These are phyloP conservation scores for Aphrophora alni DNA, from an alignment of 2,888 invertebrate genomes.

Conservation along the genomic window DNA sequence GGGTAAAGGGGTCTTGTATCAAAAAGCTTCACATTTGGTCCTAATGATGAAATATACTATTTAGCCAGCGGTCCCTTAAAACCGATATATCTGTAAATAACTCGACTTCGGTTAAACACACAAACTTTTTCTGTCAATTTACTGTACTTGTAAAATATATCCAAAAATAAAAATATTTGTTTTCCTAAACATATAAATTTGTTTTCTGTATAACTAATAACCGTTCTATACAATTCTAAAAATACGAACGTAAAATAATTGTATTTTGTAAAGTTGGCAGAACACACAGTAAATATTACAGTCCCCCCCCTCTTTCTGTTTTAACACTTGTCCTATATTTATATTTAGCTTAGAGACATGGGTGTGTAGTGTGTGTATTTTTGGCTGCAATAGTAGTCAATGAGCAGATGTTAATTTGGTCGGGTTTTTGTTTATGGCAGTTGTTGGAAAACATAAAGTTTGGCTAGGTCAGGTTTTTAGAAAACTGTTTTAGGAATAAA, in stretches of 20 bases:
- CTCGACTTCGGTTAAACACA: too few relatives aligned
- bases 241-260: background rate
- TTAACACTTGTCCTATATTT: background rate
- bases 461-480: background rate
- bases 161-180: too few relatives aligned
- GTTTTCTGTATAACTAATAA: too few relatives aligned
- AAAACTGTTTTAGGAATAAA: too few relatives aligned
- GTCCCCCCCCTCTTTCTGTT: background rate
- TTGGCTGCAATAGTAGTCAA: background rate
- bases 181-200: too few relatives aligned
- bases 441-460: background rate
- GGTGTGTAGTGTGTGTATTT: background rate
- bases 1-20: too few relatives aligned
- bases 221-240: background rate
- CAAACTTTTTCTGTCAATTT: too few relatives aligned
- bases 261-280: background rate
- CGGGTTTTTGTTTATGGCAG: background rate
- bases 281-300: background rate
- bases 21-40: too few relatives aligned
- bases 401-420: background rate
- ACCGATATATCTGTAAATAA: too few relatives aligned
- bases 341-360: background rate
- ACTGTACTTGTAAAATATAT: too few relatives aligned
- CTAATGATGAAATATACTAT: too few relatives aligned
- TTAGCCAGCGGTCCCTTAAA: too few relatives aligned